Base-by-base conservation (phyloP, 1,140 invertebrate genomes). In the Diprion similis region DNA sequence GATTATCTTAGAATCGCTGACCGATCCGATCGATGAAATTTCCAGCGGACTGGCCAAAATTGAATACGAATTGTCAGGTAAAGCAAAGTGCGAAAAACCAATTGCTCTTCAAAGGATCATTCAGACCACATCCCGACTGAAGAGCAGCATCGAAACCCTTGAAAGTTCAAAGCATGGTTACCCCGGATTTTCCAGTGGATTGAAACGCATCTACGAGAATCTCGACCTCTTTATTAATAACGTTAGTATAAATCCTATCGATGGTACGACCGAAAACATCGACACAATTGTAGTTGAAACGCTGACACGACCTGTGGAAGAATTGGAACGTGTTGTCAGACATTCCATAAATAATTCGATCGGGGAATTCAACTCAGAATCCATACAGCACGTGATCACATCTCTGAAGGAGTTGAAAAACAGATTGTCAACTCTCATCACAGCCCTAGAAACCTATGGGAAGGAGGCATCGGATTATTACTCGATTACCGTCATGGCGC, bases 1-100 rank as follows among this genome's bases (percentile, higher is more conserved):
- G 4, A 74, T 82, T 4, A 82, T 87, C 46, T 51, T 89, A 15
- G 88, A 89, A 73, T 85, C 86, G 3, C 74, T 89, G 59, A 82
- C 84, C 0, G 85, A 87, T 72, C 85, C 85, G 0, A 76, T 86
- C 0, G 86, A 87, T 72, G 86, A 87, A 68, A 86, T 86, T 66
- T 15, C 85, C 1, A 77, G 78, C 72, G 84, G 83, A 10, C 71
- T 87, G 37, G 81, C 83, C 4, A 85, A 82, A 74, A 82, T 85
- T 18, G 78, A 86, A 51, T 78, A 81, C 46, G 85, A 85, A 48
- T 72, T 86, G 69, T 82, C 79, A 1, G 81, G 80, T n/a, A 59
- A 73, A 45, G 80, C 81, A 1, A 80, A 65, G 6, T 68, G 68
- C 1, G 78, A 83, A 71, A 79, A 64, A 69, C 86, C 86, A 7